A percentile compares a stretch with the other conserved stretches of the same genome.
Evolutionary conservation across 1,140 invertebrate genomes (phyloP).

Genomic region (Battus philenor): DNA sequence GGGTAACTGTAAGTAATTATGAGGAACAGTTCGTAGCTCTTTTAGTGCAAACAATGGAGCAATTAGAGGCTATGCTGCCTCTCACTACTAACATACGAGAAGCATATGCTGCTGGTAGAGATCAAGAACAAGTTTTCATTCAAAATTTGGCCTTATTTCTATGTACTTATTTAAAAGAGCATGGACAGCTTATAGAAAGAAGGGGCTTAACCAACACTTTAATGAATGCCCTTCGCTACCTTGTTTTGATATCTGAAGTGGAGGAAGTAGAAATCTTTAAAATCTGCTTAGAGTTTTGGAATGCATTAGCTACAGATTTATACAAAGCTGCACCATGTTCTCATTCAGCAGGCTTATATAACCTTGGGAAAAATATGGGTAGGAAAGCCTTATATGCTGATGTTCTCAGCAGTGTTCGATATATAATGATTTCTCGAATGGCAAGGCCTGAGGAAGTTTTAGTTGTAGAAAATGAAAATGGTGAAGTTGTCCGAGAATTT

Average conservation of each 20-base stretch:
- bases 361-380: constrained; percentile 59
- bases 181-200: constrained; percentile 91
- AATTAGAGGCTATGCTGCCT: constrained; percentile 94
- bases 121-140: constrained; percentile 99
- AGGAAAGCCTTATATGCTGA: constrained; percentile 84
- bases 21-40: constrained; percentile 94
- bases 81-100: constrained; percentile 93
- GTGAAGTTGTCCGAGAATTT: constrained; percentile 99
- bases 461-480: constrained; percentile 99
- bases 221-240: constrained; percentile 92
- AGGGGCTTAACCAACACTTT: constrained; percentile 83
- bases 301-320: constrained; percentile 92
- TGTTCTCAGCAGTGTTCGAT: constrained; percentile 93
- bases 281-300: constrained; percentile 99
- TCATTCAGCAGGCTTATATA: constrained; percentile 61
- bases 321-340: constrained; percentile 86
- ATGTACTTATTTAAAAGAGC: constrained; percentile 97
- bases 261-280: constrained; percentile 99
- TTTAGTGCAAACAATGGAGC: constrained; percentile 93
- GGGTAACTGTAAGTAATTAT: constrained; percentile 91
- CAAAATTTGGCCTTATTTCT: constrained; percentile 98
- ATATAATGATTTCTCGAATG: constrained; percentile 99
- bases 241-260: constrained; percentile 98
- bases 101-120: constrained; percentile 93
- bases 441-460: constrained; percentile 99